Conservation (phyloP, 2,113 vertebrate species). For the Ifrita kowaldi region DNA sequence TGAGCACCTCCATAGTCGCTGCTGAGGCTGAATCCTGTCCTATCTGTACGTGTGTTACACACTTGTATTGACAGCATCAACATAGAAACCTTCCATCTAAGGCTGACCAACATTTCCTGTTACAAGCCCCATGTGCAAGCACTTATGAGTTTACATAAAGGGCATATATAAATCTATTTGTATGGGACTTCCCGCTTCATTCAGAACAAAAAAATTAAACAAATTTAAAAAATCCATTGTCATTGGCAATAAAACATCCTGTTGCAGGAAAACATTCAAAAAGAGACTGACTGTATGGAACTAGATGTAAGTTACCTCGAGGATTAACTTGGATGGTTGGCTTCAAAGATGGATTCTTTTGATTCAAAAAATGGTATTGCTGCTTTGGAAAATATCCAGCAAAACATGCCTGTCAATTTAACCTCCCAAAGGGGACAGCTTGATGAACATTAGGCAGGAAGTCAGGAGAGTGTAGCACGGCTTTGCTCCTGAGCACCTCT, state of each 20-base stretch:
- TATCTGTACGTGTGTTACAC: accelerated
- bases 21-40: neutral
- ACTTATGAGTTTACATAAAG: neutral
- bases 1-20: neutral
- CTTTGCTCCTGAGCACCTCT: neutral
- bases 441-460: neutral
- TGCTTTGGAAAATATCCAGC: neutral
- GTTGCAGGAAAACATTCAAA: neutral
- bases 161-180: neutral
- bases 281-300: accelerated
- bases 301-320: neutral
- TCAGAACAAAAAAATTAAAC: neutral
- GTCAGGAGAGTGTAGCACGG: neutral
- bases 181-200: neutral
- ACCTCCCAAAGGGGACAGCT: neutral
- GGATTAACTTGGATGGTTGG: neutral
- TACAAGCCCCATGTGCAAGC: neutral
- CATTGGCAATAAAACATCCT: neutral
- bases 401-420: neutral
- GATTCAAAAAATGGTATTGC: neutral
- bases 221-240: neutral
- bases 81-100: neutral
- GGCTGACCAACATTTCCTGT: neutral
- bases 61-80: neutral
- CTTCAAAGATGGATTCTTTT: neutral